Base-by-base conservation (phyloP, 2,888 invertebrate genomes). In the Anthoptus insignis region DNA sequence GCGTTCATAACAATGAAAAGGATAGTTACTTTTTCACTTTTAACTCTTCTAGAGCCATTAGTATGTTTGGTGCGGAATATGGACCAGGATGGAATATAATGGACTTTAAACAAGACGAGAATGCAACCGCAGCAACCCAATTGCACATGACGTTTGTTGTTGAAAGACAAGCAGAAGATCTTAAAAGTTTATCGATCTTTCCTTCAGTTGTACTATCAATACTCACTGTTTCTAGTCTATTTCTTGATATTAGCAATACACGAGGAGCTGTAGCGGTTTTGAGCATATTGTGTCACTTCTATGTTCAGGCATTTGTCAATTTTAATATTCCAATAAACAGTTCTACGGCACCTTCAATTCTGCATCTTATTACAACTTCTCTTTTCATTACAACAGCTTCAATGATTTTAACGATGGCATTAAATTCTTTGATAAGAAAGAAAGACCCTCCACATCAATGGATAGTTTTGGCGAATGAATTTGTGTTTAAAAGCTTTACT, bases 71-170 rank as follows among this genome's bases (percentile, higher is more conserved):
- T 0, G 76, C 77, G 0, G 78, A 80, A 8, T 78, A 80, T 57
- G 82, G 81, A 0, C 56, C 77, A 0, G 81, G 79, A n/a, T 88
- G 85, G 84, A 74, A 75, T 3, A 80, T 88, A 32, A 71, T 81
- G 5, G 77, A 80, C 54, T 81, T 74, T 56, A 59, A 71, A 3
- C 72, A 77, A 37, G 64, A 65, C 0, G 64, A 72, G 19, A 57
- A 74, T 49, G n/a, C 66, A 2, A 69, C 50, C n/a, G 63, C 72
- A 7, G 64, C 73, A 0, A 65, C 61, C 0, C 75, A 77, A 19
- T 52, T 87, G 5, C 72, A 66, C 13, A 60, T 87, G 42, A 71
- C 71, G 0, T 83, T 87, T 19, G 59, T 74, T 0, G 61, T 88
- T 19, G 79, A 85, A 49, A 75, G 89, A 3, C 79, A 82, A 49